Evolutionary conservation across 2,888 invertebrate genomes (phyloP), one percentile per base, ranked within the genome.

Genomic region (Papilio protenor): DNA sequence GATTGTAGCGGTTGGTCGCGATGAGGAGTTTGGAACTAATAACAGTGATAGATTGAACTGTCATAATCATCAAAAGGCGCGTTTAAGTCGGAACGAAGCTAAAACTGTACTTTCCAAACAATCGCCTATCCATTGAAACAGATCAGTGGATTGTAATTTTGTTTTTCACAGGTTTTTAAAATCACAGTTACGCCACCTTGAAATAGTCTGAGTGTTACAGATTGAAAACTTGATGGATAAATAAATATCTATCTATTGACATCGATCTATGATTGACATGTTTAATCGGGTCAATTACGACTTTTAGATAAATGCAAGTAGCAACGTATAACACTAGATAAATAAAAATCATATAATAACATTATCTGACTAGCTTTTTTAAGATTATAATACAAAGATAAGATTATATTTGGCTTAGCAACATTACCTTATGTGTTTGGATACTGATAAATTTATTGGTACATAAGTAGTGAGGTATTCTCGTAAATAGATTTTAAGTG

Each of bases 231-330:
- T 45, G 71, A 71, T 77, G 80, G 80, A 82, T 80, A 79, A 59
- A 76, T n/a, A n/a, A n/a, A n/a, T 27, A 80, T 79, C 57, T 57
- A 5, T 78, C 74, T 66, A 71, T 73, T 16, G 77, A 80, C 79
- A 80, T 72, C 73, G 75, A 82, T 84, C 84, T 80, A 73, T 59
- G 81, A 83, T 82, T 80, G 79, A 83, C 83, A 74, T 79, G 81
- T 82, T 71, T 82, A 89, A 88, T 85, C 83, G 85, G 87, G 88
- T 86, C 88, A 88, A 87, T 85, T 84, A 84, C 83, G 82, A 82
- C 82, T 83, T 82, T 80, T n/a, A 83, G 85, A 87, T 87, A 80
- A 80, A 66, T 75, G 40, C 49, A 74, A 79, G 76, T 71, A 80
- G 61, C 69, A 47, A 79, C 70, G 10, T 75, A 73, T 5, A 64